Base-by-base conservation (phyloP, 2,797 vertebrate genomes). In the Falco cherrug region DNA sequence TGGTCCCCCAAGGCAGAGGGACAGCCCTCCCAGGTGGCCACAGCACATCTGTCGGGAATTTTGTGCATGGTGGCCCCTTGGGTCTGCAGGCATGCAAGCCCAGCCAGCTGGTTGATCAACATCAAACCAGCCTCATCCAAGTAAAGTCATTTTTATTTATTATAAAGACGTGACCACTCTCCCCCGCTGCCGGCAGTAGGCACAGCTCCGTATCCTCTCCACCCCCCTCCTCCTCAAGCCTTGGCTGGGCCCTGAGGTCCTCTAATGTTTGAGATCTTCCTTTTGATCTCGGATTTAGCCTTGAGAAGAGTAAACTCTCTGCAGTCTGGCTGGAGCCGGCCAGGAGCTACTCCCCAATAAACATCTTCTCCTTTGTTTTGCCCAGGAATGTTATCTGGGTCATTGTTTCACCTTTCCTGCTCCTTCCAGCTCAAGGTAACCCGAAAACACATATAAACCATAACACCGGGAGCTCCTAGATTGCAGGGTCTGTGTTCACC, bases 361-460 rank as follows among this genome's bases (percentile, higher is more conserved):
- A 94, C 51, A 70, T 14, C 35, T 73, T 14, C 35, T 73, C 70
- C 81, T 95, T 97, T 95, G 85, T 96, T 95, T 85, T 77, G 29
- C 31, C 75, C 4, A 2, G 47, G 47, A 75, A 17, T 87, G 83
- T 93, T 94, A 94, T 94, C 94, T 95, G 5, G 51, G 61, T 64
- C 89, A 86, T 94, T 90, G 94, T 79, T 96, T 74, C 20, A 76
- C 54, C 63, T 67, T 79, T 90, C 63, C 67, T 80, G 53, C 45
- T 87, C 73, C 53, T 21, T 4, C 16, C 33, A 0, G 4, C n/a
- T 79, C 26, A 24, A 68, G 68, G 53, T 47, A 85, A 69, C 9
- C 4, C 37, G 78, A 91, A 93, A 3, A 0, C 41, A 82, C 47
- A 50, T 1, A 61, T 18, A 73, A 84, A 56, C 16, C 24, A 4